Evolutionary conservation across 2,888 invertebrate species (phyloP).

Genomic region (Bellardia pandia): DNA sequence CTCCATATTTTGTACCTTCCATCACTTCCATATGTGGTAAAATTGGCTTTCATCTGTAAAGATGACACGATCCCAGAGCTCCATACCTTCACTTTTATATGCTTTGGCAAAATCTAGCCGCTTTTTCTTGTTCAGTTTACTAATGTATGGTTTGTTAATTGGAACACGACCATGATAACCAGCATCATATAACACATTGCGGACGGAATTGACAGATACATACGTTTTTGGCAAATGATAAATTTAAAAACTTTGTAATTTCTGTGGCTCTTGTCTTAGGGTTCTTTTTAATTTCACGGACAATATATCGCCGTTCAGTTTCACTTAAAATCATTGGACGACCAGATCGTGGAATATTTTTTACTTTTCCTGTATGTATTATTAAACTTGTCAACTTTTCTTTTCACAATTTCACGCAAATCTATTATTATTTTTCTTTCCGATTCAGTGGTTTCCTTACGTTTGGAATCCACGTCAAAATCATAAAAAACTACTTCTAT

Average conservation of each 20-base stretch:
- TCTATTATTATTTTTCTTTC: background rate
- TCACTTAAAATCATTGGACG: too few species aligned
- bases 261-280: background rate
- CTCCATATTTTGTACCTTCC: conserved; percentile 6
- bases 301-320: too few species aligned
- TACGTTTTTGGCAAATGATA: background rate
- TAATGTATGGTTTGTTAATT: background rate
- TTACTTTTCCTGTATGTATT: conserved; percentile 1
- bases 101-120: too few species aligned
- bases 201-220: background rate
- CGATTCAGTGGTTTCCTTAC: background rate
- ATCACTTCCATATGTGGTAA: background rate
- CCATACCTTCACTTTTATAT: background rate
- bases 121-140: too few species aligned
- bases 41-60: too few species aligned
- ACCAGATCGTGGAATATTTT: too few species aligned
- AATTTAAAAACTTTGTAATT: background rate
- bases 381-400: background rate
- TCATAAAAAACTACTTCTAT: background rate
- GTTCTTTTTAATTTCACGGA: too few species aligned
- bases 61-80: background rate
- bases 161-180: background rate
- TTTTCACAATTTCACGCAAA: background rate
- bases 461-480: background rate
- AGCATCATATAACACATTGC: background rate